Base-by-base conservation (phyloP, 2,113 vertebrate species). In the Herpailurus yagouaroundi region DNA sequence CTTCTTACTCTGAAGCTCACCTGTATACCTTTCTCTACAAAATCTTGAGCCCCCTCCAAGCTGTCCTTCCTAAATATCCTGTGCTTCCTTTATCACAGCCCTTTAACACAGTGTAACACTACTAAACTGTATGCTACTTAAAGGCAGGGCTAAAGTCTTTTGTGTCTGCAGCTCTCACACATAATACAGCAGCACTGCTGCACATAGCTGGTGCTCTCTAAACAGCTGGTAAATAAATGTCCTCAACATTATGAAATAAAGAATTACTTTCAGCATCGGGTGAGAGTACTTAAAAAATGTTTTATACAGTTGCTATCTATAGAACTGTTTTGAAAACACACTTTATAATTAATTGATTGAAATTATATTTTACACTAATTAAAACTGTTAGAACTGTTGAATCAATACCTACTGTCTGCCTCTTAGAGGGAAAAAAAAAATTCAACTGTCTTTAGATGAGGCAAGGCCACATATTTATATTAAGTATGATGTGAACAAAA, bases 311-410 rank as follows among this genome's bases (percentile, higher is more conserved):
- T 86, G 71, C 66, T 93, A 48, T 57, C 60, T 87, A 95, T 0
- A 69, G 36, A 96, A 45, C 31, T 89, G 18, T 69, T 92, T 82
- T 55, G 66, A 66, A 96, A 96, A 87, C 33, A 88, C 36, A 5
- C 5, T 97, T 48, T 57, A 18, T 48, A 90, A 76, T n/a, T 41
- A 60, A 76, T 68, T 8, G 15, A 33, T 25, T 93, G 85, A 92
- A 88, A 80, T 77, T 41, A 80, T 16, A 93, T 95, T 95, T 89
- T 74, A 80, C 31, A 83, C 45, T 92, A 92, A 21, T 77, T 91
- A 85, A 91, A 97, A 95, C 19, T 92, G 52, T 89, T 63, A 90
- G 8, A 83, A 89, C 41, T 88, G 29, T 38, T 89, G 11, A 27
- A 80, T 83, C 13, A 94, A 45, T 45, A 91, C 6, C n/a, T 29